Percentiles rank a stretch among this genome's conserved stretches.
These are phyloP conservation scores for Heliconius melpomene DNA, from an alignment of 1,140 invertebrate genomes.

Conservation along the genomic window DNA sequence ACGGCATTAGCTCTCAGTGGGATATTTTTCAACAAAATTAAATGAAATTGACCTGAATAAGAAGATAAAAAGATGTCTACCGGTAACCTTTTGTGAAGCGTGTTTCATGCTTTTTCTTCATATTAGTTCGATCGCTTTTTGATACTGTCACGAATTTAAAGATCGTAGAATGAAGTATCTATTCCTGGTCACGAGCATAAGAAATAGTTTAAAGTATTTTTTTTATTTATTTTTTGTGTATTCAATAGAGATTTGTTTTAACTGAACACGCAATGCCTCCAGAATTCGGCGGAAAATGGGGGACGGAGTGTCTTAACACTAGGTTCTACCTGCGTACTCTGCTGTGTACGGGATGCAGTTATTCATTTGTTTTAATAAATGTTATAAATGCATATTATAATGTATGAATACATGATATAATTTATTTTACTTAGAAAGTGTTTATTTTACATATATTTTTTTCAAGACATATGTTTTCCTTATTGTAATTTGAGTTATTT, in stretches of 20 bases:
- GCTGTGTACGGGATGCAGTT: too few species aligned
- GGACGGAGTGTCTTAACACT: too few species aligned
- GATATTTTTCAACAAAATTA: conserved; percentile 21
- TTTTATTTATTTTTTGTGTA: not conserved
- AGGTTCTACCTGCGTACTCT: too few species aligned
- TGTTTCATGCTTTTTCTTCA: conserved; percentile 17
- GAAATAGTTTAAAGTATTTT: not conserved
- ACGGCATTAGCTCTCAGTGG: not conserved
- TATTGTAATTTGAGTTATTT: not conserved
- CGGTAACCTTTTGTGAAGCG: conserved; percentile 12
- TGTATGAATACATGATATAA: too few species aligned
- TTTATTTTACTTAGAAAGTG: too few species aligned
- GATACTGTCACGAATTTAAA: conserved; percentile 10
- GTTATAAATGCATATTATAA: too few species aligned
- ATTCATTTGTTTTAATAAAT: too few species aligned
- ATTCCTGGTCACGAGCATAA: not conserved
- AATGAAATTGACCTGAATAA: conserved; percentile 16
- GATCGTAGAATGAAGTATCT: not conserved
- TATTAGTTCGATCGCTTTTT: not conserved
- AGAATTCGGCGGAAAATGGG: too few species aligned
- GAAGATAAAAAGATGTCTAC: conserved; percentile 1
- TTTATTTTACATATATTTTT: too few species aligned
- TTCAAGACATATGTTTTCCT: too few species aligned
- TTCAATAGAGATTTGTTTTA: not conserved
- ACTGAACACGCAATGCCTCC: too few species aligned